Evolutionary conservation across 2,113 vertebrate genomes (phyloP), one percentile per base, ranked within the genome.

Genomic region (Erythrolamprus reginae): DNA sequence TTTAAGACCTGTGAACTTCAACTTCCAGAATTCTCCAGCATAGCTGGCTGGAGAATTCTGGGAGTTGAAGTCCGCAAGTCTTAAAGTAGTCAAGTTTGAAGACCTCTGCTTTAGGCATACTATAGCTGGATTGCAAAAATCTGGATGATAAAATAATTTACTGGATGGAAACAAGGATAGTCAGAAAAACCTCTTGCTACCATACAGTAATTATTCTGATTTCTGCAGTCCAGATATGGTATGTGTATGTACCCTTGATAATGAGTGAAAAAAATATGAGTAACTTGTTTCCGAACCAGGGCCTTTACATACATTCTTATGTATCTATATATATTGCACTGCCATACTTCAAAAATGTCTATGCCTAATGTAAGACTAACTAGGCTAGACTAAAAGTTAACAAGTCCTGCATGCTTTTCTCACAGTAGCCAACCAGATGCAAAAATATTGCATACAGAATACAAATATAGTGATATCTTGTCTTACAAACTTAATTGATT

Each of bases 291-390:
- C 84, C 70, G 23, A 51, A 65, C 4, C 84, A 82, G 61, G 58
- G 13, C 1, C 56, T 90, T 92, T 95, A 94, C 92, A 91, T 94
- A 38, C 65, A 38, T 77, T 38, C 65, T 7, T 77, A 38, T 38
- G 33, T 77, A 38, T 33, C n/a, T 77, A 38, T 95, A 95, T 95
- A 91, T 94, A 96, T 94, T 96, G 96, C 96, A 97, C 95, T 94
- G 95, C 58, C 90, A 93, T 84, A 77, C 33, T 77, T 19, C 38
- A 38, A 19, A 77, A 77, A 77, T 38, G 33, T 33, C 15, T 38
- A 21, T 38, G 65, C n/a, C 65, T 77, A 77, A 77, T 77, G 8
- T 45, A 82, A 28, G 61, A 52, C 10, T 3, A 47, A 10, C 24
- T 56, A 9, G 38, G 10, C 28, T 19, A 83, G 15, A 84, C 42